A percentile compares a stretch with the other conserved stretches of the same genome.
Evolutionary conservation across 2,888 invertebrate species (phyloP).

Genomic region (Erebia aethiops): DNA sequence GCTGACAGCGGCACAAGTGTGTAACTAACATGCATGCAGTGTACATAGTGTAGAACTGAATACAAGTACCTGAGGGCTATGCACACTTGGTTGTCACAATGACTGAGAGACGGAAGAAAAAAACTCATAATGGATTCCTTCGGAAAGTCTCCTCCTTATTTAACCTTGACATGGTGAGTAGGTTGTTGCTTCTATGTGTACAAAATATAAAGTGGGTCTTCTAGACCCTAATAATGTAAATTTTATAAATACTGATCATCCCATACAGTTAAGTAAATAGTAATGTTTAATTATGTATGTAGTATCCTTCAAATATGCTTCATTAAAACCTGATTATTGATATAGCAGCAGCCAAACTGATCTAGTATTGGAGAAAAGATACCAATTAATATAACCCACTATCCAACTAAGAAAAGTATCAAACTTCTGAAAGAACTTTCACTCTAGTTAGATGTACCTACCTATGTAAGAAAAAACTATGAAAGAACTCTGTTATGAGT

Average conservation of each 20-base stretch:
- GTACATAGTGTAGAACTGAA: conserved; percentile 79
- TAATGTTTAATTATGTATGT: not conserved
- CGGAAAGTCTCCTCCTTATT: conserved; percentile 94
- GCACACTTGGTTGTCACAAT: conserved; percentile 75
- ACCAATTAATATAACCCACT: not conserved
- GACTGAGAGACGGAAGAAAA: conserved; percentile 83
- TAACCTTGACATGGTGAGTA: conserved; percentile 92
- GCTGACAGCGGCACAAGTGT: conserved; percentile 78
- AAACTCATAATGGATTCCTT: conserved; percentile 87
- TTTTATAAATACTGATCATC: not conserved
- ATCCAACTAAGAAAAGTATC: not conserved
- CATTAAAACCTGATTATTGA: not conserved
- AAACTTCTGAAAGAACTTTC: conserved; percentile 13
- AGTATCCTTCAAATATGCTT: not conserved
- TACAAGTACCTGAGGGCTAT: conserved; percentile 69
- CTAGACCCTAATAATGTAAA: conserved; percentile 12
- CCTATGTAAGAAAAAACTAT: not conserved
- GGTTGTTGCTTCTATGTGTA: conserved; percentile 42
- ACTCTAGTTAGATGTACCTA: conserved; percentile 11
- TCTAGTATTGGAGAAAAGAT: conserved; percentile 3
- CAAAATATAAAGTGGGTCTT: conserved; percentile 10
- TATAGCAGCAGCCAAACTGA: conserved; percentile 39
- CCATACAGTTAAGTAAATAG: not conserved
- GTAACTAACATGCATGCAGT: conserved; percentile 83
- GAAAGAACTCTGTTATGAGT: conserved; percentile 11